These are phyloP conservation scores for Psittacula echo DNA, from an alignment of 2,797 vertebrate genomes.

Conservation along the genomic window DNA sequence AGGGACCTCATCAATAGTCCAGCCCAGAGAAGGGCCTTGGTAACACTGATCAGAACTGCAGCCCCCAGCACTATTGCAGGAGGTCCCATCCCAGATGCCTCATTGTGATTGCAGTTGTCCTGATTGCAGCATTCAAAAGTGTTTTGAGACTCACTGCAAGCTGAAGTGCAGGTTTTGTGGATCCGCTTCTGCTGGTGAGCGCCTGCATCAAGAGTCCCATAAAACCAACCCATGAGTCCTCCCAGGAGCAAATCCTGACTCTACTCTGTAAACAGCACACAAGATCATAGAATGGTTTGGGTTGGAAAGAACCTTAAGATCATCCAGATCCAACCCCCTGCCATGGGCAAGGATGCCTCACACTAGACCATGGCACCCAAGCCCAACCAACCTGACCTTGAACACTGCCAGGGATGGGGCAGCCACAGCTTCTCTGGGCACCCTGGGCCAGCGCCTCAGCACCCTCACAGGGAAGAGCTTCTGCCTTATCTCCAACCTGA, in stretches of 20 bases:
- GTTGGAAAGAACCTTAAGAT: too few relatives aligned
- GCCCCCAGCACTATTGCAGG: not conserved
- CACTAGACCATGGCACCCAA: too few relatives aligned
- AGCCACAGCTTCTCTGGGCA: too few relatives aligned
- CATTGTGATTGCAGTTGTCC: not conserved
- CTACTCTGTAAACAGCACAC: not conserved
- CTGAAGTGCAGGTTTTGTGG: not conserved
- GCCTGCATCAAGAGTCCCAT: not conserved
- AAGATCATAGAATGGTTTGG: not conserved
- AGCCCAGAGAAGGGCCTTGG: not conserved
- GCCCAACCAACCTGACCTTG: too few relatives aligned
- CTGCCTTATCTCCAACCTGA: too few relatives aligned
- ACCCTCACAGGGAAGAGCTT: too few relatives aligned
- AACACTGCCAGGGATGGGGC: too few relatives aligned
- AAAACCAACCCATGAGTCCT: not conserved
- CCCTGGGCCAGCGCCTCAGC: too few relatives aligned
- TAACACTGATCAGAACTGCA: not conserved
- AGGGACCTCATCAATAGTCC: not conserved
- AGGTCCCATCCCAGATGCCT: not conserved
- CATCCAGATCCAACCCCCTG: too few relatives aligned
- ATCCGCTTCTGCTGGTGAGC: not conserved
- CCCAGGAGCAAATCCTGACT: not conserved
- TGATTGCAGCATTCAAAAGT: accelerated
- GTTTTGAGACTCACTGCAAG: accelerated
- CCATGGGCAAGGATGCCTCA: too few relatives aligned